phyloP scores from a whole-genome alignment of 2,888 invertebrate species.

The Cetonia aurata region DNA sequence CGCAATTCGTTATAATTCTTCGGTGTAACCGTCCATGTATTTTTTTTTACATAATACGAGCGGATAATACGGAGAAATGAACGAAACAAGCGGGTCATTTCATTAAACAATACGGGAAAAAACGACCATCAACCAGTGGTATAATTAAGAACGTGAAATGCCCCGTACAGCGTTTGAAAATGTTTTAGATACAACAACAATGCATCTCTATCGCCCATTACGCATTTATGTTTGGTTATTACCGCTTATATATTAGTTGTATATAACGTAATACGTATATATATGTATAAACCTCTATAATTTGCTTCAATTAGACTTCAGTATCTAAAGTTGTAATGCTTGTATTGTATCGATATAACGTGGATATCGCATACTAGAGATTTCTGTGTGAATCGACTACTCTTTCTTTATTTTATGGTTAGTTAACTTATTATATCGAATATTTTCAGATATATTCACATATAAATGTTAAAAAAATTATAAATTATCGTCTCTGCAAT shows the following conservation, averaged over 20 bases:
- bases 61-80: not conserved
- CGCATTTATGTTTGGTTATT: too few relatives aligned
- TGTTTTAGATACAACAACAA: not conserved
- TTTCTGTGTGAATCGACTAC: not conserved
- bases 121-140: not conserved
- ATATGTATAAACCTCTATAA: constrained; percentile 2
- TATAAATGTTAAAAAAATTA: not conserved
- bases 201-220: too few relatives aligned
- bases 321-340: constrained; percentile 7
- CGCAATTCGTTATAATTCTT: too few relatives aligned
- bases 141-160: constrained; percentile 9
- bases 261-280: not conserved
- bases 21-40: too few relatives aligned
- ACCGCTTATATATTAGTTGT: too few relatives aligned
- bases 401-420: not conserved
- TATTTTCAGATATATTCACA: too few relatives aligned
- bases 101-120: constrained; percentile 10
- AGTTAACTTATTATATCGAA: too few relatives aligned
- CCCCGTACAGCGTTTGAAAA: not conserved
- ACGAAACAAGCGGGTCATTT: constrained; percentile 4
- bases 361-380: not conserved
- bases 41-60: too few relatives aligned
- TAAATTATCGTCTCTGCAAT: not conserved
- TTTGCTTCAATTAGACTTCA: constrained; percentile 26
- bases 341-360: constrained; percentile 2